Evolutionary conservation across 2,888 invertebrate genomes (phyloP).

Genomic region (Orthosia gracilis): DNA sequence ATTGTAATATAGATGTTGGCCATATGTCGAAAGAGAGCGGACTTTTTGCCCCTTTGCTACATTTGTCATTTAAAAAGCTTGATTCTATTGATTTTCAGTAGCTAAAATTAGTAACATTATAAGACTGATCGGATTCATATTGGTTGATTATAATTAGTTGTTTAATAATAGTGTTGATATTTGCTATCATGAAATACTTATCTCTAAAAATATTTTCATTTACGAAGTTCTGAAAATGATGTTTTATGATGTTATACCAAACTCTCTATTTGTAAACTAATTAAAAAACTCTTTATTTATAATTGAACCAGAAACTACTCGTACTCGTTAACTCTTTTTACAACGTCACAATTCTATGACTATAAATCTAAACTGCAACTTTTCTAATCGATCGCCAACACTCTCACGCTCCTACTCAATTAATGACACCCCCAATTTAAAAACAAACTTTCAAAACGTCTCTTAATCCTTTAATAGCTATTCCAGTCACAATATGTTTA

Average conservation of each 20-base stretch:
- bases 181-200: no score
- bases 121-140: not conserved
- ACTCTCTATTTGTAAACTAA: no score
- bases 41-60: conserved; percentile 70
- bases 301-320: no score
- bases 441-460: conserved; percentile 59
- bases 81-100: conserved; percentile 21
- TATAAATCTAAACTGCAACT: not conserved
- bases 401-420: conserved; percentile 59
- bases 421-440: conserved; percentile 61
- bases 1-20: conserved; percentile 88
- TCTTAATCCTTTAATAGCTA: conserved; percentile 87
- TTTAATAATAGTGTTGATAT: not conserved
- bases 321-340: no score
- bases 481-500: conserved; percentile 89
- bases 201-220: no score
- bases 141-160: not conserved
- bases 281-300: no score
- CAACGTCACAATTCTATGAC: not conserved
- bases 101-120: not conserved
- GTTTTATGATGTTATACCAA: no score
- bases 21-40: conserved; percentile 83
- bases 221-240: no score
- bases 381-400: not conserved
- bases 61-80: conserved; percentile 63